A percentile compares a stretch with the other conserved stretches of the same genome.
These are phyloP conservation scores for Oophaga pumilio DNA, from an alignment of 2,113 vertebrate species.

Conservation along the genomic window DNA sequence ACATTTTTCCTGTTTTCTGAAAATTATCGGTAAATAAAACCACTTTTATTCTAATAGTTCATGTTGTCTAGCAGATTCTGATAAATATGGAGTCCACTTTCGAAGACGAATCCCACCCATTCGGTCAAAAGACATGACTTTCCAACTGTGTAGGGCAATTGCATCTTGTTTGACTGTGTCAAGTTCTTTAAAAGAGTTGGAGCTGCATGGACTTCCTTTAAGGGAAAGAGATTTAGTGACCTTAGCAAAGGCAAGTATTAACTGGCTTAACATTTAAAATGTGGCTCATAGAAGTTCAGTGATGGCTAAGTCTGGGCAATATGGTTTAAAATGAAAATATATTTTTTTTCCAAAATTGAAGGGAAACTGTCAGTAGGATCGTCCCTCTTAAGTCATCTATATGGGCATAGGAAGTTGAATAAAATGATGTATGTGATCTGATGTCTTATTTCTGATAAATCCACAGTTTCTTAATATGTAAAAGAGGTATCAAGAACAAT, in stretches of 20 bases:
- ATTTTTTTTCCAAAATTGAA: no score
- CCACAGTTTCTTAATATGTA: no score
- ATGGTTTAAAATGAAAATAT: no score
- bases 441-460: no score
- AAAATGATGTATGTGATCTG: no score
- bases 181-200: slow-evolving; percentile 78
- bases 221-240: slow-evolving; percentile 84
- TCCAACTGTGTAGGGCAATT: slow-evolving; percentile 85
- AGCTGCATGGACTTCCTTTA: slow-evolving; percentile 86
- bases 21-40: neutral
- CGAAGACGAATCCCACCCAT: slow-evolving; percentile 81
- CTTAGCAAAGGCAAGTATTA: slow-evolving; percentile 82
- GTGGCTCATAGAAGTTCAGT: neutral
- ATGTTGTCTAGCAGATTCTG: slow-evolving; percentile 65
- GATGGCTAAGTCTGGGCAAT: no score
- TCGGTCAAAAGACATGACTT: slow-evolving; percentile 84
- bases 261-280: neutral
- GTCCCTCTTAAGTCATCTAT: no score
- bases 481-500: no score
- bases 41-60: neutral
- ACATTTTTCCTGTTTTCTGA: no score
- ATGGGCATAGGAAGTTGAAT: no score
- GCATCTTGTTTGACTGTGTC: slow-evolving; percentile 83
- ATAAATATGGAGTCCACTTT: slow-evolving; percentile 69
- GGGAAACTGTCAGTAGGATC: no score